phyloP scores from a whole-genome alignment of 2,113 vertebrate genomes.

The Tor tambroides region DNA sequence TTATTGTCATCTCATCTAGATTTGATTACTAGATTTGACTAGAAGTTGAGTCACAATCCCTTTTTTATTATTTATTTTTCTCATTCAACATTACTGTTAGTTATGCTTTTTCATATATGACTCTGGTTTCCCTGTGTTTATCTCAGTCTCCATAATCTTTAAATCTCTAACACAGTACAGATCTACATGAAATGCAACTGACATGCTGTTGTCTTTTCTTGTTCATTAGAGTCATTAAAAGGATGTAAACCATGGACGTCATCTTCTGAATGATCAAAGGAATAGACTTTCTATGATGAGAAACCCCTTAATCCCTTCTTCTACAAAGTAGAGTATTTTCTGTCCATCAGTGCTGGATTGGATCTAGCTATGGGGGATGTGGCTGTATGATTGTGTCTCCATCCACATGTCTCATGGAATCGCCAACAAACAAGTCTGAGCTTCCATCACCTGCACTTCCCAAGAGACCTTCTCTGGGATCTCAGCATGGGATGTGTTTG shows the following conservation, averaged over 20 bases:
- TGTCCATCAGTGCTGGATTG: background rate
- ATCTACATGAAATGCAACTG: conserved; percentile 8
- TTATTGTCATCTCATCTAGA: background rate
- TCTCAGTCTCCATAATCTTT: background rate
- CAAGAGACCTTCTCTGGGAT: conserved; percentile 15
- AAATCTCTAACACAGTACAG: background rate
- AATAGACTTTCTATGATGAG: background rate
- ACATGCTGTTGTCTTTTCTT: conserved; percentile 4
- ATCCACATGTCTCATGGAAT: conserved; percentile 10
- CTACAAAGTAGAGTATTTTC: background rate
- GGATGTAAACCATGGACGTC: background rate
- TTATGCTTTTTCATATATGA: background rate
- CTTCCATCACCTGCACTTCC: conserved; percentile 8
- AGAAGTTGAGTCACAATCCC: background rate
- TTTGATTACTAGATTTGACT: background rate
- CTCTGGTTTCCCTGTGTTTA: background rate
- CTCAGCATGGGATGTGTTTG: conserved; percentile 59
- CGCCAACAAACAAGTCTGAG: background rate
- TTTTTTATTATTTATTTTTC: background rate
- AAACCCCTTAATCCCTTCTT: conserved; percentile 7
- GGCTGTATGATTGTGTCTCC: background rate
- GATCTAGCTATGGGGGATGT: conserved; percentile 12
- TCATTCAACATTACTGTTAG: background rate
- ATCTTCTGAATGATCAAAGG: conserved; percentile 15
- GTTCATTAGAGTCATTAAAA: background rate